Percentiles rank a stretch among this genome's conserved stretches.
phyloP scores from a whole-genome alignment of 1,140 invertebrate genomes.

The Achatina immaculata region DNA sequence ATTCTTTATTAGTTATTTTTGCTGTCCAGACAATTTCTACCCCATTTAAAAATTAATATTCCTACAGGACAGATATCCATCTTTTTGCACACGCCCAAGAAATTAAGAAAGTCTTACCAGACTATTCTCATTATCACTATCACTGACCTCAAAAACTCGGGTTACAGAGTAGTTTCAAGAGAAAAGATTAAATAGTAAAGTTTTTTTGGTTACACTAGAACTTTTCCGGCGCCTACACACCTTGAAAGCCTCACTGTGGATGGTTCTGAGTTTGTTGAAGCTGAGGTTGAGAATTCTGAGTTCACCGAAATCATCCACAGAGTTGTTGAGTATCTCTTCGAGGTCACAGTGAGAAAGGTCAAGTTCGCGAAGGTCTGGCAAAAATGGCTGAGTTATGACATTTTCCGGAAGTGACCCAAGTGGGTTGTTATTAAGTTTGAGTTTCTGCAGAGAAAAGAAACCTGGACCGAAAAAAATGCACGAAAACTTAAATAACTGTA shows the following conservation, averaged over 20 bases:
- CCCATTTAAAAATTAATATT: too few species aligned
- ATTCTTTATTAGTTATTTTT: too few species aligned
- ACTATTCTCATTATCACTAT: too few species aligned
- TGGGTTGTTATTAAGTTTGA: slow-evolving; percentile 9
- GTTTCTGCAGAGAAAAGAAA: background rate
- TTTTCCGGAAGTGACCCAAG: background rate
- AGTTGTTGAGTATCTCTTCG: background rate
- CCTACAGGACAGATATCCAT: too few species aligned
- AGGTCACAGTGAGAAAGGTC: slow-evolving; percentile 15
- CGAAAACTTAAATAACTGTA: background rate
- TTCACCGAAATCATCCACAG: slow-evolving; percentile 7
- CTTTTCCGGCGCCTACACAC: background rate
- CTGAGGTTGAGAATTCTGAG: slow-evolving; percentile 14
- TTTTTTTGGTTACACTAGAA: too few species aligned
- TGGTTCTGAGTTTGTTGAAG: slow-evolving; percentile 3
- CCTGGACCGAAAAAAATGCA: background rate
- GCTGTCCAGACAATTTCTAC: too few species aligned
- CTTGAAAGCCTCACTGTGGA: slow-evolving; percentile 5
- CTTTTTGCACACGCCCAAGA: too few species aligned
- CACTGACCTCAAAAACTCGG: too few species aligned
- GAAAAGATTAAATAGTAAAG: too few species aligned
- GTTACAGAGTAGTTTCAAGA: too few species aligned
- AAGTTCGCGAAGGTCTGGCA: background rate
- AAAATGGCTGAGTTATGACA: background rate
- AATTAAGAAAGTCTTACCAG: too few species aligned